Conservation (phyloP, 2,888 invertebrate species). For the Bibio marci region DNA sequence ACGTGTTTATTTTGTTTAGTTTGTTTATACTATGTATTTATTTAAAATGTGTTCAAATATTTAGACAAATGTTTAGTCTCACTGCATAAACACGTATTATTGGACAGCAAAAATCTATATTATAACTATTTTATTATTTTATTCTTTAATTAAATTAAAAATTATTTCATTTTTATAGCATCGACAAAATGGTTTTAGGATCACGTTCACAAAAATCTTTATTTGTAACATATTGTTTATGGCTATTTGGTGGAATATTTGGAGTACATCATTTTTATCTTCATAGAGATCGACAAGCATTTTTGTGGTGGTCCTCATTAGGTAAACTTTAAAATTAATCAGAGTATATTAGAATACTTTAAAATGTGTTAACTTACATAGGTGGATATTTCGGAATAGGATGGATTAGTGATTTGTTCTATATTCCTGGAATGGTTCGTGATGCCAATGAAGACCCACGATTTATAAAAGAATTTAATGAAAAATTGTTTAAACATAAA, state of each 20-base stretch:
- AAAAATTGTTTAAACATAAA: slow-evolving; percentile 38
- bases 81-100: no score
- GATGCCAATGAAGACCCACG: slow-evolving; percentile 61
- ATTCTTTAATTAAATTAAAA: no score
- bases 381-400: slow-evolving; percentile 66
- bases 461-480: slow-evolving; percentile 44
- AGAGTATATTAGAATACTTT: no score
- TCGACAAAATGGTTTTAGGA: no score
- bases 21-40: no score
- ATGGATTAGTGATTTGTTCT: slow-evolving; percentile 71
- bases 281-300: slow-evolving; percentile 73
- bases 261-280: slow-evolving; percentile 87
- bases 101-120: no score
- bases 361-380: no score
- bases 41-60: no score
- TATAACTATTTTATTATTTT: no score
- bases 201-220: slow-evolving; percentile 34
- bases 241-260: slow-evolving; percentile 76
- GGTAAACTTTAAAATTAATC: slow-evolving; percentile 34
- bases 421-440: slow-evolving; percentile 69
- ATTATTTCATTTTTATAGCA: no score
- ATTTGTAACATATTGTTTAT: slow-evolving; percentile 59
- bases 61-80: no score
- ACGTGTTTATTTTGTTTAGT: no score
- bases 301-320: slow-evolving; percentile 74